These are phyloP conservation scores for Ariolimax columbianus DNA, from an alignment of 2,888 invertebrate genomes.

Conservation along the genomic window DNA sequence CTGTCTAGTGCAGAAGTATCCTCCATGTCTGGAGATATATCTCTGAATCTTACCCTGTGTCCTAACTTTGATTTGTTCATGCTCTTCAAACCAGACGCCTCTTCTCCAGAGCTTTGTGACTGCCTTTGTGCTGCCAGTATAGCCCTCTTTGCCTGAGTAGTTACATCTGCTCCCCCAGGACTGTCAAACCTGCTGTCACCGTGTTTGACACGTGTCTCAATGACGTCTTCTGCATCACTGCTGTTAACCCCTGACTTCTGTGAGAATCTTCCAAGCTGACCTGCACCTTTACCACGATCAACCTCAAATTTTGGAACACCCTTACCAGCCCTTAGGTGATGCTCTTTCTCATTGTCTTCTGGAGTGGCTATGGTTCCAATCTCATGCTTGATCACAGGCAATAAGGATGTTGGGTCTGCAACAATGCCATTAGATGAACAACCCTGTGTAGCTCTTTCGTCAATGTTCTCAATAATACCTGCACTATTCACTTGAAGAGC, in stretches of 20 bases:
- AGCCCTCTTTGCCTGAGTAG: background rate
- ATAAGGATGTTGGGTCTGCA: background rate
- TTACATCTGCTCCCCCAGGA: background rate
- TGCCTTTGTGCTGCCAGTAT: background rate
- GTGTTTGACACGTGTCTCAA: background rate
- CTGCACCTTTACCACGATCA: background rate
- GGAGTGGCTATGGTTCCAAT: background rate
- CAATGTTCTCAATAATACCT: background rate
- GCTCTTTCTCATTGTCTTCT: background rate
- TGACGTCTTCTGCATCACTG: background rate
- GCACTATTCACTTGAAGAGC: background rate
- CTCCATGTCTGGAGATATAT: constrained; percentile 45
- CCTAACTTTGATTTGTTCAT: constrained; percentile 40
- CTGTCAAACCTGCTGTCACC: background rate
- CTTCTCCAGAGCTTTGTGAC: constrained; percentile 6
- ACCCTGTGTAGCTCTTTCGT: background rate
- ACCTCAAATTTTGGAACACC: background rate
- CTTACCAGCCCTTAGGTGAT: background rate
- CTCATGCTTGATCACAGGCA: background rate
- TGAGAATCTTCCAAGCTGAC: background rate
- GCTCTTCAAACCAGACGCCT: background rate
- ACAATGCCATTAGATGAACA: background rate
- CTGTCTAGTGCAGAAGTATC: background rate
- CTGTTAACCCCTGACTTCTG: background rate
- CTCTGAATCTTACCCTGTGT: constrained; percentile 55